Evolutionary conservation across 2,797 vertebrate species (phyloP).

Genomic region (Anisognathus igniventris): DNA sequence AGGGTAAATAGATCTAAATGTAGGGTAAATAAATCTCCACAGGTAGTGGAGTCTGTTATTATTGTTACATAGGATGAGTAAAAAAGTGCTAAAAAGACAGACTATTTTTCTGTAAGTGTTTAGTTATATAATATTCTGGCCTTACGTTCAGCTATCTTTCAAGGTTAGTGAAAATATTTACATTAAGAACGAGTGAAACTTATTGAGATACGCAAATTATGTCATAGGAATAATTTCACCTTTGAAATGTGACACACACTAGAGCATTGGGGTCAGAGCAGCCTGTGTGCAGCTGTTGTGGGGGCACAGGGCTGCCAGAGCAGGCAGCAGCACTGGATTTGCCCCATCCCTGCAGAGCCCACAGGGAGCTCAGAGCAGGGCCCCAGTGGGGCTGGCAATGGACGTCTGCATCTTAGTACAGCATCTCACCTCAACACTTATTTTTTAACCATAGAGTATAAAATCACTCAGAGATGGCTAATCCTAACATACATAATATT

Average conservation of each 20-base stretch:
- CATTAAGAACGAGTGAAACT: background rate
- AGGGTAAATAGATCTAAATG: background rate
- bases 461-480: background rate
- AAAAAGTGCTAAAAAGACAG: background rate
- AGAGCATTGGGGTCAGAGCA: background rate
- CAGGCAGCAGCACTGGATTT: background rate
- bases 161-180: background rate
- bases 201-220: background rate
- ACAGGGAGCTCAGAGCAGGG: background rate
- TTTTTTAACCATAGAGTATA: background rate
- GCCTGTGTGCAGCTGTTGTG: background rate
- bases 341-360: background rate
- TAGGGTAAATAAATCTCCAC: background rate
- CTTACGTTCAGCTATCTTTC: background rate
- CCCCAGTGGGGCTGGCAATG: background rate
- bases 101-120: background rate
- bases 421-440: background rate
- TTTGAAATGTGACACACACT: accelerated
- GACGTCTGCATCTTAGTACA: background rate
- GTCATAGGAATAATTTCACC: background rate
- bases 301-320: background rate
- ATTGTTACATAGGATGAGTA: background rate
- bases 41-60: background rate
- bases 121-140: background rate
- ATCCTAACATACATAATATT: background rate